Evolutionary conservation across 2,113 vertebrate genomes (phyloP).

Genomic region (Australoheros scitulus): DNA sequence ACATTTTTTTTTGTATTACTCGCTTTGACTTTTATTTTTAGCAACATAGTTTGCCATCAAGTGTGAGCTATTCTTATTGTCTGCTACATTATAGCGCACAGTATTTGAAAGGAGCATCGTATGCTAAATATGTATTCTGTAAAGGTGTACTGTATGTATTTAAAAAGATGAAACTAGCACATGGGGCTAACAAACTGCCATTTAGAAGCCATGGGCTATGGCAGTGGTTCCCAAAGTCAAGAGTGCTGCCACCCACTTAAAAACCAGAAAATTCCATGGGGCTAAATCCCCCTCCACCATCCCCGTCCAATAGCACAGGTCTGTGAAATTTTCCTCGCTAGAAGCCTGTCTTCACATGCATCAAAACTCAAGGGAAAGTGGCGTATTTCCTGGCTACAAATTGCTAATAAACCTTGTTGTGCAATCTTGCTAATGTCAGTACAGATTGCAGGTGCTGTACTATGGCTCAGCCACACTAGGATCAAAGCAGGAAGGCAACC

Average conservation of each 20-base stretch:
- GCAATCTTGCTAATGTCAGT: neutral
- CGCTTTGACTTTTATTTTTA: neutral
- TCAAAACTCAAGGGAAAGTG: too few species aligned
- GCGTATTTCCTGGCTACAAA: too few species aligned
- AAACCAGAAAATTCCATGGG: too few species aligned
- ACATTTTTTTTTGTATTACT: neutral
- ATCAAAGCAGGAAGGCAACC: neutral
- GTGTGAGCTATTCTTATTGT: neutral
- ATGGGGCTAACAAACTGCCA: neutral
- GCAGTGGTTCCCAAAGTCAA: too few species aligned
- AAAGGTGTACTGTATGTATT: neutral
- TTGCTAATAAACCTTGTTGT: neutral
- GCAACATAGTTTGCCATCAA: neutral
- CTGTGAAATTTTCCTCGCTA: too few species aligned
- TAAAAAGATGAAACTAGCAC: neutral
- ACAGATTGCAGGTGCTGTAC: neutral
- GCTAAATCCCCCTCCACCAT: too few species aligned
- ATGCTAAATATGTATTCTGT: neutral
- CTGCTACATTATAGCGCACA: neutral
- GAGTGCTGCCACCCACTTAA: too few species aligned
- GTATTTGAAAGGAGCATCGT: neutral
- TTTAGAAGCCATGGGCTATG: neutral
- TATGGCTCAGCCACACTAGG: neutral
- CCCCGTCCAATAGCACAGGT: too few species aligned
- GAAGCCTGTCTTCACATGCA: too few species aligned